Evolutionary conservation across 2,797 vertebrate genomes (phyloP), one percentile per base, ranked within the genome.

Genomic region (Harpagifer antarcticus): DNA sequence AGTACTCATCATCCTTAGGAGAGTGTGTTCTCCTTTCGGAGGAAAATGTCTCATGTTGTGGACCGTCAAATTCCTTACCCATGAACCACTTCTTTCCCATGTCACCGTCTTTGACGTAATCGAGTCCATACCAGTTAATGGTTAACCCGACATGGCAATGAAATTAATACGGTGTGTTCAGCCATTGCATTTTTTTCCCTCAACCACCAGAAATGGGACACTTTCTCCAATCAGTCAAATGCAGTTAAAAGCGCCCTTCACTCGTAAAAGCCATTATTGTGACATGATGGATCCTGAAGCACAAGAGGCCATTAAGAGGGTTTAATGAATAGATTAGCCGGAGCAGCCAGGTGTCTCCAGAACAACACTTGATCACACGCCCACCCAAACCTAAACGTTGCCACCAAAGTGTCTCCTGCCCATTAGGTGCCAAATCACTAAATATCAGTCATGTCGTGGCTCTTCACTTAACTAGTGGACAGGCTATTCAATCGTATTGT

Each of bases 281-380:
- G 82, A 85, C 88, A 66, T 81, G 87, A 90, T 84, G 80, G 85
- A 86, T 88, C 82, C 79, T 43, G 75, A 78, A 81, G 82, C 86
- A 87, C 83, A 85, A 90, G 91, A 87, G 84, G 65, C 88, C 83
- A 88, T 90, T 92, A 89, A 80, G 15, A 45, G n/a, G 65, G 60
- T 86, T 85, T 90, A 80, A 91, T 88, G 86, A 88, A 80, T 68
- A 81, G 87, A 88, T 86, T 83, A 86, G 74, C 74, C 13, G 0
- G 70, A 86, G 81, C 81, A 81, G 82, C 74, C 90, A 88, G 89
- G 88, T 91, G 84, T 78, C 86, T 83, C 77, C 75, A 74, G 56
- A 86, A 74, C 65, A 83, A 81, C 78, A 77, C 76, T 83, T 61
- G 53, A 89, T 89, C 84, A 86, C 57, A 73, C 68, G 47, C 82